Evolutionary conservation across 2,888 invertebrate species (phyloP).

Genomic region (Epirrhoe tristata): DNA sequence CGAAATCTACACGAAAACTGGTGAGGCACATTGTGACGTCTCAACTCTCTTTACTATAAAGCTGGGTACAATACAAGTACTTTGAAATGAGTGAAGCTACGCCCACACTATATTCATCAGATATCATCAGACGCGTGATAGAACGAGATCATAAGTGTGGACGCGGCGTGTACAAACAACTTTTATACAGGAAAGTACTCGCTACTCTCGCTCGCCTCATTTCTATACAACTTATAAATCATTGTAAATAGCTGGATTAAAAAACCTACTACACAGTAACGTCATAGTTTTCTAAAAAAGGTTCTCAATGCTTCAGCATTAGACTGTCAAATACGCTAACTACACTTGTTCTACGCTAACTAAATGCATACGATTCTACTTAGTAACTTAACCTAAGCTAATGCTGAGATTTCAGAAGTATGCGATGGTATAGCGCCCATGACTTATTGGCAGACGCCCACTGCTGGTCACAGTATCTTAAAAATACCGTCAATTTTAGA

Average conservation of each 20-base stretch:
- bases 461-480: neutral
- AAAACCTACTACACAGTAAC: neutral
- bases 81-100: constrained; percentile 2
- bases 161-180: neutral
- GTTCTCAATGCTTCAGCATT: constrained; percentile 1
- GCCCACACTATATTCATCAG: neutral
- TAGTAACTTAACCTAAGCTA: constrained; percentile 72
- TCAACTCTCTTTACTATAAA: constrained; percentile 31
- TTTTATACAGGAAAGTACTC: neutral
- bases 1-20: constrained; percentile 56
- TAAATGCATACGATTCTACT: constrained; percentile 77
- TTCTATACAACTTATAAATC: neutral
- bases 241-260: neutral
- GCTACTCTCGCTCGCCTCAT: neutral
- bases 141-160: constrained; percentile 1
- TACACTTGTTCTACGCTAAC: constrained; percentile 64
- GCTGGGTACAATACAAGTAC: constrained; percentile 9
- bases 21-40: constrained; percentile 78
- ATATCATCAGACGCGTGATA: neutral
- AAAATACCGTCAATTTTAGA: no score
- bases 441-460: neutral
- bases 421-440: constrained; percentile 4
- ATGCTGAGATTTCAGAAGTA: constrained; percentile 61
- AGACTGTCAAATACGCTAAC: constrained; percentile 38
- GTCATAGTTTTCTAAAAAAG: neutral